Evolutionary conservation across 2,113 vertebrate species (phyloP), one percentile per base, ranked within the genome.

Genomic region (Myxocyprinus asiaticus): DNA sequence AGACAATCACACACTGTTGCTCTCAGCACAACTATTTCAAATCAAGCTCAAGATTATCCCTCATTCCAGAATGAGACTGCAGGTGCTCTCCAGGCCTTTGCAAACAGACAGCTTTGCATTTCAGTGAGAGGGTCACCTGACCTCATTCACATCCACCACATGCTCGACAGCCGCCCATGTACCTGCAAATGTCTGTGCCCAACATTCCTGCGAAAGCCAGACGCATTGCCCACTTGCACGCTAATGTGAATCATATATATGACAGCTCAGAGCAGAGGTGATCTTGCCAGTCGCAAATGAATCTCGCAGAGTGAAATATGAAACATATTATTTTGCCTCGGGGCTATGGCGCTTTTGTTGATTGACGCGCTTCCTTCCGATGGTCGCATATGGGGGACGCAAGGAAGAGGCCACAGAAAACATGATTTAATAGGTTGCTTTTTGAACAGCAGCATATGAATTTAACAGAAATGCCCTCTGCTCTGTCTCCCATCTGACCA

Each of bases 371-470:
- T 47, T 50, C 47, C 50, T 17, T 51, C 47, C 12, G 0, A 17
- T 53, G 9, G 33, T 17, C 65, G 17, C 17, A 55, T 58, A 33
- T 33, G 22, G 22, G 22, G 22, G 22, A 33, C 22, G 3, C 55
- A 58, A 58, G 63, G 78, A 72, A 53, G 58, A n/a, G 3, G 78
- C 17, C 42, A 61, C 67, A 43, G 47, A 77, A 77, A n/a, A 77
- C 78, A 85, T 87, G 86, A 93, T 93, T 93, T 95, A 94, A 94
- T 89, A 89, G 91, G 92, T 90, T 92, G 86, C 86, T 91, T 92
- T 87, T 92, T 88, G 89, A 89, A 85, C 71, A 77, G 83, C 85
- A 73, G 53, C 84, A 10, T 76, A 9, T 88, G 90, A 90, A 86
- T 92, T 93, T 92, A 92, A 92, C 90, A 89, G 56, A 69, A 69